Evolutionary conservation across 2,888 invertebrate species (phyloP), one percentile per base, ranked within the genome.

Genomic region (Arenicola marina): DNA sequence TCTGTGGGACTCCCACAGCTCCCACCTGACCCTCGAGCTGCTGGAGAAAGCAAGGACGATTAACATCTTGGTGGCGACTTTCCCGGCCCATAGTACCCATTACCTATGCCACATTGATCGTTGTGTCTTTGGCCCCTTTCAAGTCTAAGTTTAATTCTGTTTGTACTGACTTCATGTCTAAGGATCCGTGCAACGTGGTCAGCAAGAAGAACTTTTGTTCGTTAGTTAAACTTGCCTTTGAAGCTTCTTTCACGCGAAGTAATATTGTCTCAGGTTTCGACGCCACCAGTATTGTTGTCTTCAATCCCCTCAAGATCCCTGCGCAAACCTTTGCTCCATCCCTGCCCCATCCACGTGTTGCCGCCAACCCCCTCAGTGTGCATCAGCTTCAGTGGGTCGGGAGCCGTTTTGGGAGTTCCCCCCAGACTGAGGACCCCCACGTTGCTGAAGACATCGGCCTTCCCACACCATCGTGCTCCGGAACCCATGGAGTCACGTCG

Each of bases 1-100:
- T 0, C 63, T 74, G 28, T 48, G 73, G 28, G 74, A 74, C 51
- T 68, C 68, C 11, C 70, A 73, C 55, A 55, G 62, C 4, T 69
- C 67, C 1, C 71, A 73, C 55, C 69, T 70, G 62, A 63, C 61
- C 1, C 55, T 69, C 4, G 66, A 59, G 0, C 59, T 72, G 18
- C 44, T 73, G 4, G 68, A 70, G 46, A 29, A 57, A 34, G 70
- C 71, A 2, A 62, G 58, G 18, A 48, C 63, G 21, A 59, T 71
- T 31, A 48, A 56, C 3, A 65, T 65, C 4, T 21, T 44, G 4
- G 26, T 62, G 18, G 21, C 62, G 18, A 56, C 65, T 7, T 43
- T 65, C 11, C 65, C 65, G 4, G 48, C 62, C 2, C 62, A 62
- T 24, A 62, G 59, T 18, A 65, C 58, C 29, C 56, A 62, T 45